phyloP scores from a whole-genome alignment of 2,888 invertebrate species.

The Melikaiella ostensackeni region DNA sequence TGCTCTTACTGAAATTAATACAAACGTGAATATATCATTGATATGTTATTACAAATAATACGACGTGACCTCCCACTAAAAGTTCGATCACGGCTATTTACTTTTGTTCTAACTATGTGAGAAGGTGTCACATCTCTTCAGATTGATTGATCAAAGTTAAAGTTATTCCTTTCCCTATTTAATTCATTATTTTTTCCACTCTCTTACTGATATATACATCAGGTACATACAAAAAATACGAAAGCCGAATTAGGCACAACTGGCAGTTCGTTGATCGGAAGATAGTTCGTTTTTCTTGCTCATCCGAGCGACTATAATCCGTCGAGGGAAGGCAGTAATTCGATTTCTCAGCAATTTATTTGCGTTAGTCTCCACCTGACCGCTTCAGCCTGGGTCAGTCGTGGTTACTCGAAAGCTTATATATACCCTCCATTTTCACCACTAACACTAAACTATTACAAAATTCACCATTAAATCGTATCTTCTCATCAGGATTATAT shows the following conservation, averaged over 20 bases:
- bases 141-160: background rate
- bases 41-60: background rate
- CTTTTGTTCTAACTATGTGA: background rate
- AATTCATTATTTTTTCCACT: too few relatives aligned
- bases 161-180: too few relatives aligned
- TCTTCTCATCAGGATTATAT: background rate
- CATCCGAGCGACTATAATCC: slow-evolving; percentile 15
- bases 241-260: background rate
- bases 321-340: slow-evolving; percentile 47
- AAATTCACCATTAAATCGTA: background rate
- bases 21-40: background rate
- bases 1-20: background rate
- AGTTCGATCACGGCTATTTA: background rate
- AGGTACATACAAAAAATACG: background rate
- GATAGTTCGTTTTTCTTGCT: slow-evolving; percentile 15
- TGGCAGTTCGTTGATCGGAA: slow-evolving; percentile 1
- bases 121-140: background rate
- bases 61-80: background rate
- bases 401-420: slow-evolving; percentile 38
- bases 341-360: slow-evolving; percentile 54
- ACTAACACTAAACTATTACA: background rate
- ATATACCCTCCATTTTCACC: background rate
- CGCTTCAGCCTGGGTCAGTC: slow-evolving; percentile 33
- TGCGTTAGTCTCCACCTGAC: slow-evolving; percentile 46
- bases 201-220: too few relatives aligned